Percentiles rank a stretch among this genome's conserved stretches.
phyloP scores from a whole-genome alignment of 1,140 invertebrate genomes.

The Agraylea sexmaculata region DNA sequence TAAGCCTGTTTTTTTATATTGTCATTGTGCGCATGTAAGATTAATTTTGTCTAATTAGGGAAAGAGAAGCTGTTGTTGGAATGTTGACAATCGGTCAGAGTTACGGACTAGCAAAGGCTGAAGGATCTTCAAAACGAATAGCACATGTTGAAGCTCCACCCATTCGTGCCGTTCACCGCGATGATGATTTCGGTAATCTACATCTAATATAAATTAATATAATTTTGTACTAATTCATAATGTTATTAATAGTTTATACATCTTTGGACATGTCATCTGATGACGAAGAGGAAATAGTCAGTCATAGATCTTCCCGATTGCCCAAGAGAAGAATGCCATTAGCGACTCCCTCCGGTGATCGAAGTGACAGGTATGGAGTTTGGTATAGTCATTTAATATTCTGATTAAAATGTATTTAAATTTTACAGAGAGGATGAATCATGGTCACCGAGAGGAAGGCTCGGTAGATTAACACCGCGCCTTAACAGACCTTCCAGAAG shows the following conservation, averaged over 20 bases:
- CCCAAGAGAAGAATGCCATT: constrained; percentile 8
- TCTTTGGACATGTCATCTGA: constrained; percentile 74
- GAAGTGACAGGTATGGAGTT: constrained; percentile 16
- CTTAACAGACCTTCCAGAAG: constrained; percentile 60
- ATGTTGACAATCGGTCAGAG: constrained; percentile 72
- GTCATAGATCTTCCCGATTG: constrained; percentile 21
- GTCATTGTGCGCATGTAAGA: background rate
- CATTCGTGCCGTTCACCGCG: constrained; percentile 70
- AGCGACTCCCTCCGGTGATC: constrained; percentile 3
- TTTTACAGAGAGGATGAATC: constrained; percentile 45
- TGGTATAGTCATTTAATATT: background rate
- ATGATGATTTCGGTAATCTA: constrained; percentile 71
- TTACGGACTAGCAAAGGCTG: constrained; percentile 33
- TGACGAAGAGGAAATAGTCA: constrained; percentile 48
- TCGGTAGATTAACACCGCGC: constrained; percentile 58
- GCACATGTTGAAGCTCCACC: constrained; percentile 44
- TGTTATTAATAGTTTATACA: constrained; percentile 60
- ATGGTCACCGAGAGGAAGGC: constrained; percentile 73
- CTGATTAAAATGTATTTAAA: constrained; percentile 9
- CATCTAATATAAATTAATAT: constrained; percentile 5
- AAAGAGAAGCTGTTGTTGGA: constrained; percentile 65
- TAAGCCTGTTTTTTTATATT: constrained; percentile 9
- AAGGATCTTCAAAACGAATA: constrained; percentile 12
- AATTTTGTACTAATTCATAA: constrained; percentile 5
- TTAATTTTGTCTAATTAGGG: constrained; percentile 22